Evolutionary conservation across 1,140 invertebrate species (phyloP).

Genomic region (Drosophila novamexicana): DNA sequence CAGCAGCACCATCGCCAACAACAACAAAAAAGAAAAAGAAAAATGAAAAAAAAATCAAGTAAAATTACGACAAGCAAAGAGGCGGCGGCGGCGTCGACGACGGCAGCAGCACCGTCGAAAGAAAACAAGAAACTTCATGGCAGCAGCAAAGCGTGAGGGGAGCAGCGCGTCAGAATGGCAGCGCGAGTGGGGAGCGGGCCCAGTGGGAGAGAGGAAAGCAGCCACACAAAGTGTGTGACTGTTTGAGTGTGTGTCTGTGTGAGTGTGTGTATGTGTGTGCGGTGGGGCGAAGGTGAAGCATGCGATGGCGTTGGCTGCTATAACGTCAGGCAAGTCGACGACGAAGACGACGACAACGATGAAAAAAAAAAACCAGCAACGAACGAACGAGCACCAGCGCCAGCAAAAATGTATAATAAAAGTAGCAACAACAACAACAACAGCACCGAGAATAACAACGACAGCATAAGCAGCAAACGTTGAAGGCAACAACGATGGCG

Average conservation of each 20-base stretch:
- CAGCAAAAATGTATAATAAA: conserved; percentile 77
- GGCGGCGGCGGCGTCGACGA: conserved; percentile 36
- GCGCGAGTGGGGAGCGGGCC: conserved; percentile 11
- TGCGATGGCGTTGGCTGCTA: conserved; percentile 69
- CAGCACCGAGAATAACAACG: conserved; percentile 35
- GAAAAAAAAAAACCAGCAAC: conserved; percentile 60
- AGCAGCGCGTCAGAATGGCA: conserved; percentile 15
- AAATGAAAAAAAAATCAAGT: conserved; percentile 65
- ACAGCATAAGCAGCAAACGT: conserved; percentile 35
- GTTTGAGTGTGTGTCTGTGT: conserved; percentile 37
- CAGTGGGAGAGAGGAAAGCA: conserved; percentile 30
- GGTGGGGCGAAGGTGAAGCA: conserved; percentile 80
- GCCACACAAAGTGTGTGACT: conserved; percentile 64
- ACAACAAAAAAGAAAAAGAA: conserved; percentile 41
- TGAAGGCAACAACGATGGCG: conserved; percentile 42
- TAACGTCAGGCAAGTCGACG: conserved; percentile 65
- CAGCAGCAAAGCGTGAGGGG: conserved; percentile 49
- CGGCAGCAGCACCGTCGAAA: conserved; percentile 60
- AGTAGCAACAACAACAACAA: conserved; percentile 51
- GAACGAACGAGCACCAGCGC: conserved; percentile 61
- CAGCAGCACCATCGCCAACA: conserved; percentile 4
- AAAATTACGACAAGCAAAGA: conserved; percentile 78
- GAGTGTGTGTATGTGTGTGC: conserved; percentile 47
- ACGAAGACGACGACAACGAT: conserved; percentile 52
- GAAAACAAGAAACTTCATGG: conserved; percentile 75